These are phyloP conservation scores for Fragum whitleyi DNA, from an alignment of 2,888 invertebrate genomes.

Conservation along the genomic window DNA sequence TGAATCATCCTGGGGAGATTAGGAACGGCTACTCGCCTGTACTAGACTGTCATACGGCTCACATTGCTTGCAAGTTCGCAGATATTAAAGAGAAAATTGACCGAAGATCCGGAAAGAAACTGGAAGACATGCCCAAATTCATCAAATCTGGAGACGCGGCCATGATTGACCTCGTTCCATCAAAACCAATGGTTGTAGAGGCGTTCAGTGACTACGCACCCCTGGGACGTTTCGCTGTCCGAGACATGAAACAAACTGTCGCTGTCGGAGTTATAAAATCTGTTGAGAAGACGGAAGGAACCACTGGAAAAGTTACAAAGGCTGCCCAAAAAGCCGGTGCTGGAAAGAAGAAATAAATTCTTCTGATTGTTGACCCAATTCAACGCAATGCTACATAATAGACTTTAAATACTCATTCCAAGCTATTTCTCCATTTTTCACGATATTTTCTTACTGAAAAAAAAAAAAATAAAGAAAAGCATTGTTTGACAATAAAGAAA, in stretches of 20 bases:
- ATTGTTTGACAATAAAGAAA: no score
- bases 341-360: slow-evolving; percentile 86
- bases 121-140: slow-evolving; percentile 91
- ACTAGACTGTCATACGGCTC: slow-evolving; percentile 99
- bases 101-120: slow-evolving; percentile 95
- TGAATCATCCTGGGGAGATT: slow-evolving; percentile 99
- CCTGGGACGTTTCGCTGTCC: slow-evolving; percentile 98
- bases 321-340: slow-evolving; percentile 91
- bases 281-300: slow-evolving; percentile 94
- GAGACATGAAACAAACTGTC: slow-evolving; percentile 99
- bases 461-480: no score
- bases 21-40: slow-evolving; percentile 99
- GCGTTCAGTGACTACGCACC: slow-evolving; percentile 99
- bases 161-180: slow-evolving; percentile 96
- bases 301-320: slow-evolving; percentile 99
- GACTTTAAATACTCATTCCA: no score
- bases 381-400: no score
- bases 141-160: slow-evolving; percentile 99
- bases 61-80: slow-evolving; percentile 99
- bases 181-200: slow-evolving; percentile 99
- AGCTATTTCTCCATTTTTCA: no score
- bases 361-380: no score
- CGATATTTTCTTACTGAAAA: no score
- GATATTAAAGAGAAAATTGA: slow-evolving; percentile 99
- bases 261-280: slow-evolving; percentile 97